Evolutionary conservation across 2,113 vertebrate genomes (phyloP), one percentile per base, ranked within the genome.

Genomic region (Rhea americana): DNA sequence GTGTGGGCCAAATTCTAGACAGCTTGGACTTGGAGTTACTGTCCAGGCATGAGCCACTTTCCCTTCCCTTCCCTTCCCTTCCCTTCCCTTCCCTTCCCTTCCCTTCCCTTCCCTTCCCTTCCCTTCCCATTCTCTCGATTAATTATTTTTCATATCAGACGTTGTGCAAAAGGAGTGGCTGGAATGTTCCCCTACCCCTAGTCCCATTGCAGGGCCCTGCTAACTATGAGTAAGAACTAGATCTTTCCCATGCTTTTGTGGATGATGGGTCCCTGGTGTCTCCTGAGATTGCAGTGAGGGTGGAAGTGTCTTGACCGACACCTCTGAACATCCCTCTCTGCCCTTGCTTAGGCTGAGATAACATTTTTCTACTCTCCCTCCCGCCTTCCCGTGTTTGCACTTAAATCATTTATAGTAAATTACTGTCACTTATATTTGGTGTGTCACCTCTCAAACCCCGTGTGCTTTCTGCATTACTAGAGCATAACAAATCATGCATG

Each of bases 401-500:
- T 45, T 39, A 39, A 22, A 22, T 61, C 4, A 58, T 63, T 58
- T 67, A 32, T 24, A 59, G 62, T 21, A 48, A 25, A 24, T 39
- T 24, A 21, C 56, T 1, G 5, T 41, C 61, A 50, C 20, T 5
- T 30, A 1, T 37, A 45, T 0, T 3, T 63, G 77, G 61, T 26
- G 1, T 8, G 65, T 24, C 83, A 66, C 83, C 65, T 88, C 79
- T 48, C 62, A n/a, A 66, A 37, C n/a, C 4, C 71, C 6, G 35
- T 67, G 24, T 50, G 62, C 43, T 18, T 43, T 35, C 73, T 62
- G 59, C 9, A 4, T 28, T 21, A 48, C 63, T 0, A 0, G 26
- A 37, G 61, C 2, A 0, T 30, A 7, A 5, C 55, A 1, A 0
- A 67, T 53, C 21, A 1, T 5, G 7, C 37, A 4, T 1, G 11